Evolutionary conservation across 2,797 vertebrate species (phyloP).

Genomic region (Urophycis tenuis): DNA sequence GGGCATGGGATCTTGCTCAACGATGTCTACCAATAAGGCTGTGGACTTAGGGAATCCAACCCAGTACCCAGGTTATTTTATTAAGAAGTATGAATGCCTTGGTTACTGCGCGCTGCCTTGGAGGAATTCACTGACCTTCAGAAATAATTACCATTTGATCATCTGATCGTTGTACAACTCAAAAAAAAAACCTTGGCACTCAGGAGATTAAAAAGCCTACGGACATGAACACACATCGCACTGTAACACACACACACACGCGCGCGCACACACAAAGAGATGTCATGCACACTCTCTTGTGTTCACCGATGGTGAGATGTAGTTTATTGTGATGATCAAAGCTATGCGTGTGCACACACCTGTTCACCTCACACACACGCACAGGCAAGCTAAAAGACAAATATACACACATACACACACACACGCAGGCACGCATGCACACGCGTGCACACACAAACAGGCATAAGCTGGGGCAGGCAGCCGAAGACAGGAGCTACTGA

Average conservation of each 20-base stretch:
- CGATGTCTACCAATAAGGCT: neutral
- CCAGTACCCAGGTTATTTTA: neutral
- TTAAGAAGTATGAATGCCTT: neutral
- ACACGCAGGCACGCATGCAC: slow-evolving; percentile 6
- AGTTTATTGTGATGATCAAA: slow-evolving; percentile 1
- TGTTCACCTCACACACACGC: neutral
- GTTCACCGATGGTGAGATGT: neutral
- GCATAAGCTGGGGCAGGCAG: neutral
- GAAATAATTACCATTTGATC: neutral
- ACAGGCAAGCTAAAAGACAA: neutral
- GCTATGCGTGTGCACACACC: neutral
- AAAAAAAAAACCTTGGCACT: neutral
- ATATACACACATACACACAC: neutral
- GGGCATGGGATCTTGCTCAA: neutral
- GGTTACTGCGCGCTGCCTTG: neutral
- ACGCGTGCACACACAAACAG: slow-evolving; percentile 3
- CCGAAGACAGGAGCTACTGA: slow-evolving; percentile 17
- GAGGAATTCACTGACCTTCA: slow-evolving; percentile 2
- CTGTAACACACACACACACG: neutral
- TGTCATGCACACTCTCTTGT: neutral
- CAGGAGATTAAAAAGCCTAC: neutral
- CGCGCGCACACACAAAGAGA: neutral
- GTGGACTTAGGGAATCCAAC: neutral
- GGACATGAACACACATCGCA: neutral
- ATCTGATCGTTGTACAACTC: neutral